phyloP scores from a whole-genome alignment of 2,113 vertebrate species.

The Vulpes vulpes region DNA sequence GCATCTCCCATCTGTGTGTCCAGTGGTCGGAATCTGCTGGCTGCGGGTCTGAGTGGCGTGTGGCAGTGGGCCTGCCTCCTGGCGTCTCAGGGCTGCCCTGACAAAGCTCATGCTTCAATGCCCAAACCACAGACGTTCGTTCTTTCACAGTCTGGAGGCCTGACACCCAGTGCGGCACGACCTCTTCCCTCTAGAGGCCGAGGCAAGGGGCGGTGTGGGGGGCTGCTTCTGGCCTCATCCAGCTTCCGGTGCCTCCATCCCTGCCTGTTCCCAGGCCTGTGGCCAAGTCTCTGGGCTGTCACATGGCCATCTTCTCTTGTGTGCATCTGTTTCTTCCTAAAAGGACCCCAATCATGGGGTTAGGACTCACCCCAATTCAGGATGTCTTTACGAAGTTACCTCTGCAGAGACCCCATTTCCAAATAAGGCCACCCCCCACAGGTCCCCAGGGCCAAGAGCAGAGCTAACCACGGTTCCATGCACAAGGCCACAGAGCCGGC shows the following conservation, averaged over 20 bases:
- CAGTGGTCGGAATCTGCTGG: background rate
- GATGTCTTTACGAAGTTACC: background rate
- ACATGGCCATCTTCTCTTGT: background rate
- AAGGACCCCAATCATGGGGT: background rate
- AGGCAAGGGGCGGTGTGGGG: no score
- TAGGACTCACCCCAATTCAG: background rate
- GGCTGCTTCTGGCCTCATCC: background rate
- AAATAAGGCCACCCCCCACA: no score
- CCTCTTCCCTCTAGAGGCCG: no score
- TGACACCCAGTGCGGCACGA: no score
- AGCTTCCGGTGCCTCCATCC: background rate
- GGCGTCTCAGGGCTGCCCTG: background rate
- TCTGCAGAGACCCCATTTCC: background rate
- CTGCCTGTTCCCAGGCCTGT: background rate
- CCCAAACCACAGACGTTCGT: accelerated
- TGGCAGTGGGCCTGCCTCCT: background rate
- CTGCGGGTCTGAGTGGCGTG: background rate
- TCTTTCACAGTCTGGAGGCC: background rate
- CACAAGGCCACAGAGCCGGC: background rate
- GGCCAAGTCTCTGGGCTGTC: accelerated
- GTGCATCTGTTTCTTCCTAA: background rate
- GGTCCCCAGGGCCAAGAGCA: no score
- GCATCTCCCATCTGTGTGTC: accelerated
- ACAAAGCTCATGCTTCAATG: accelerated
- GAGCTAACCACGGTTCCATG: background rate